Percentiles rank a stretch among this genome's conserved stretches.
Evolutionary conservation across 2,888 invertebrate genomes (phyloP).

Genomic region (Cheilosia vulpina): DNA sequence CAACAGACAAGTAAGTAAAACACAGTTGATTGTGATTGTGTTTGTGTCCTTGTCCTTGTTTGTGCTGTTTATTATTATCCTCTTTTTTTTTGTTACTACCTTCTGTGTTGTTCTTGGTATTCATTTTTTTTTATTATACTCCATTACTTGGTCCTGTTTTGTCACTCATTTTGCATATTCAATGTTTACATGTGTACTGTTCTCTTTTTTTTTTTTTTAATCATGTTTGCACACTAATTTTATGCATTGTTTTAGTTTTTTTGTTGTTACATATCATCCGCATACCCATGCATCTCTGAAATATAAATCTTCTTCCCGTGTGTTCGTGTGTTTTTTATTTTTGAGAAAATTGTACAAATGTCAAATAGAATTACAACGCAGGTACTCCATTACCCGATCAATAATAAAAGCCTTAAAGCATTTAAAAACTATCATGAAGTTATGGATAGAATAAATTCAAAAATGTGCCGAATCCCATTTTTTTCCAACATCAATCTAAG

Average conservation of each 20-base stretch:
- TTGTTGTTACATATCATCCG: background rate
- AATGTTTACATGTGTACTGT: background rate
- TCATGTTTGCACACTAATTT: conserved; percentile 29
- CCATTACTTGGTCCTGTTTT: conserved; percentile 15
- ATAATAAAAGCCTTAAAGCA: too few species aligned
- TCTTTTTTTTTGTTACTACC: conserved; percentile 25
- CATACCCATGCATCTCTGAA: background rate
- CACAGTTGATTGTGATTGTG: conserved; percentile 64
- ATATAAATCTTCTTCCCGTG: too few species aligned
- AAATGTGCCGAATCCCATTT: too few species aligned
- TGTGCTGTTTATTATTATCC: conserved; percentile 55
- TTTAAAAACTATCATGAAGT: too few species aligned
- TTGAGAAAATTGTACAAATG: too few species aligned
- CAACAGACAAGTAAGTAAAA: conserved; percentile 70
- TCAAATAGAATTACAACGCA: too few species aligned
- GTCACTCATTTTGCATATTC: conserved; percentile 32
- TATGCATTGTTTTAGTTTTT: conserved; percentile 17
- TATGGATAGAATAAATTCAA: too few species aligned
- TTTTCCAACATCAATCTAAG: too few species aligned
- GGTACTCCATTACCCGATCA: too few species aligned
- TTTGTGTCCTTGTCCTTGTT: conserved; percentile 74
- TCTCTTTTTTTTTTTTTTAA: background rate
- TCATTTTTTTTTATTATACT: background rate
- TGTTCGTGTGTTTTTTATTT: too few species aligned
- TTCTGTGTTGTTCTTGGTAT: conserved; percentile 24